Evolutionary conservation across 2,113 vertebrate genomes (phyloP).

Genomic region (Xenopus laevis): DNA sequence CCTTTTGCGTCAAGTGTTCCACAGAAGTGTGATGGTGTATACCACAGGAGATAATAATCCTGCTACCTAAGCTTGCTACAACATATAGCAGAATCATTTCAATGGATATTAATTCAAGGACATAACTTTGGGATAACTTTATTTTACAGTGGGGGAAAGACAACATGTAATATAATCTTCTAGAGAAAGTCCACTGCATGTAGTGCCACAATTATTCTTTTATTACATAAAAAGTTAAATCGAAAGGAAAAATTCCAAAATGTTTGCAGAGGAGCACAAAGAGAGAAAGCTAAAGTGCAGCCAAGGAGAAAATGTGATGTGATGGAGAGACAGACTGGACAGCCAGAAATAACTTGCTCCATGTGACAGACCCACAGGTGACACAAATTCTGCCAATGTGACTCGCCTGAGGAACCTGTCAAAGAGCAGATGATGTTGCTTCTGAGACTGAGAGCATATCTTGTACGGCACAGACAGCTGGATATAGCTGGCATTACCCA

Average conservation of each 20-base stretch:
- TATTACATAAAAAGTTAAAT: no score
- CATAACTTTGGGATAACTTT: no score
- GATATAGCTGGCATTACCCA: constrained; percentile 10
- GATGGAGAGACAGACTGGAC: neutral
- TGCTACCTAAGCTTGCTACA: no score
- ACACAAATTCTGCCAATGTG: constrained; percentile 22
- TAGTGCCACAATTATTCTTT: no score
- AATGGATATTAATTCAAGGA: no score
- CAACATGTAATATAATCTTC: no score
- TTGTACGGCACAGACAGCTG: constrained; percentile 26
- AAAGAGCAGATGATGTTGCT: constrained; percentile 41
- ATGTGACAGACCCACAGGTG: constrained; percentile 42
- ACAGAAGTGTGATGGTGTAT: no score
- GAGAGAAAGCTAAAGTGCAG: constrained; percentile 31
- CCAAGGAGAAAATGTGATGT: constrained; percentile 21
- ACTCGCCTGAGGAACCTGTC: constrained; percentile 37
- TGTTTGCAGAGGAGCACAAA: neutral
- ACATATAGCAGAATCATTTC: no score
- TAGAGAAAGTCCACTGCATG: no score
- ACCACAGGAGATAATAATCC: no score
- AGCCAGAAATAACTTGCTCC: constrained; percentile 39
- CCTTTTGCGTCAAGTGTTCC: no score
- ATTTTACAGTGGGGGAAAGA: no score
- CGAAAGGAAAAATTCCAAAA: neutral
- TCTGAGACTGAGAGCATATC: constrained; percentile 20